phyloP scores from a whole-genome alignment of 2,113 vertebrate genomes.

The Sprattus sprattus region DNA sequence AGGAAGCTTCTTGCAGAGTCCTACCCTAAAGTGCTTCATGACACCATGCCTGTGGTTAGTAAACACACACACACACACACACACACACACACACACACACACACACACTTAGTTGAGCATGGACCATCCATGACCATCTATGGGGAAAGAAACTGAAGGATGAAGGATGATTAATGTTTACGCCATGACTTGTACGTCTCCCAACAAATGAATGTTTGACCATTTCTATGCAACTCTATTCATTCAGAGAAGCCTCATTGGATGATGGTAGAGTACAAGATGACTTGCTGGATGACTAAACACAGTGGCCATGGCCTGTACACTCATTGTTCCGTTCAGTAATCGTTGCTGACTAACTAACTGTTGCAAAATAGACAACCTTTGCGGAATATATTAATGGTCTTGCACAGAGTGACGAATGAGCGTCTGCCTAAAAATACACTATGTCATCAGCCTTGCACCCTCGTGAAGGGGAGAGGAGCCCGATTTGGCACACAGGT shows the following conservation, averaged over 20 bases:
- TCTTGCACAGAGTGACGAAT: not conserved
- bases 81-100: conserved; percentile 22
- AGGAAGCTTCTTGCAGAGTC: conserved; percentile 81
- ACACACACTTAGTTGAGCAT: not conserved
- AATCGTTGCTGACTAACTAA: not conserved
- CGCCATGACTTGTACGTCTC: not conserved
- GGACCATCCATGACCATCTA: not conserved
- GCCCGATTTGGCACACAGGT: not conserved
- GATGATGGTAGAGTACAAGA: not conserved
- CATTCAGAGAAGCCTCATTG: not conserved
- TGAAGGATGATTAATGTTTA: not conserved
- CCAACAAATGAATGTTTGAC: not conserved
- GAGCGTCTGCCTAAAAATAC: not conserved
- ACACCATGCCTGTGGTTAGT: conserved; percentile 83
- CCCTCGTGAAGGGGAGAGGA: not conserved
- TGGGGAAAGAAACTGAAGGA: not conserved
- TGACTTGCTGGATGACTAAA: not conserved
- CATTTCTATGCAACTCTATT: not conserved
- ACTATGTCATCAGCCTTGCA: not conserved
- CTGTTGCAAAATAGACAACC: not conserved
- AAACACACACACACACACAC: conserved; percentile 7
- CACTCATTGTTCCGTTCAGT: not conserved
- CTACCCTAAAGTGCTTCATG: conserved; percentile 82
- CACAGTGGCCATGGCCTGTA: not conserved
- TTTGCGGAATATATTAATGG: not conserved